phyloP scores from a whole-genome alignment of 1,140 invertebrate genomes.

The Acromyrmex heyeri region DNA sequence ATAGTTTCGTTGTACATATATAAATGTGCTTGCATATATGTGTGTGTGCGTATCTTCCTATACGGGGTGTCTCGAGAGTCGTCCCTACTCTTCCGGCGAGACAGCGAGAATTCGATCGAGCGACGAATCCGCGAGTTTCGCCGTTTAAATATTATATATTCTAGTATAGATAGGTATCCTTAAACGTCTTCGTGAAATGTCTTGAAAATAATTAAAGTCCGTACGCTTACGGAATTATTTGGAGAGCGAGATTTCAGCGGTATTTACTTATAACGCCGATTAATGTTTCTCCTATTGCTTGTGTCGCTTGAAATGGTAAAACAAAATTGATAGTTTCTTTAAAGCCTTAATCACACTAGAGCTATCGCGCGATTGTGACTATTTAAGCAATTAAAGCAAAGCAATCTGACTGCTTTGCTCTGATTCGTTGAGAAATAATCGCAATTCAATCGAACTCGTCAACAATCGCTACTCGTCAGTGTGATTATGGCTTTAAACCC shows the following conservation, averaged over 20 bases:
- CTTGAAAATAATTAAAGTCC: neutral
- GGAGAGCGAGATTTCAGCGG: neutral
- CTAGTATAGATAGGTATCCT: neutral
- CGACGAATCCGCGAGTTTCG: neutral
- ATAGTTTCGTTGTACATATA: conserved; percentile 57
- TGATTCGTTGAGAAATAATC: too few relatives aligned
- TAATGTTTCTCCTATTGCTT: neutral
- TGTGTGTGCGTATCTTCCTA: conserved; percentile 31
- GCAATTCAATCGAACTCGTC: too few relatives aligned
- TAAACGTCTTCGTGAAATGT: neutral
- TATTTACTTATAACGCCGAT: neutral
- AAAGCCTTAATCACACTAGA: too few relatives aligned
- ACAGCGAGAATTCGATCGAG: neutral
- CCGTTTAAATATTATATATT: neutral
- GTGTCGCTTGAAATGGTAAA: too few relatives aligned
- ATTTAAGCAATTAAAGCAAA: too few relatives aligned
- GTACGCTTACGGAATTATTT: neutral
- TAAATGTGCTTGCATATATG: conserved; percentile 35
- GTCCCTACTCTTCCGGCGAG: neutral
- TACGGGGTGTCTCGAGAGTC: conserved; percentile 47
- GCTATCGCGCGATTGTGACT: too few relatives aligned
- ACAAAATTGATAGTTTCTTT: neutral
- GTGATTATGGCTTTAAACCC: too few relatives aligned
- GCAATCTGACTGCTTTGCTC: too few relatives aligned
- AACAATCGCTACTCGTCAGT: too few relatives aligned